phyloP scores from a whole-genome alignment of 1,140 invertebrate species.

The Heterodera schachtii region DNA sequence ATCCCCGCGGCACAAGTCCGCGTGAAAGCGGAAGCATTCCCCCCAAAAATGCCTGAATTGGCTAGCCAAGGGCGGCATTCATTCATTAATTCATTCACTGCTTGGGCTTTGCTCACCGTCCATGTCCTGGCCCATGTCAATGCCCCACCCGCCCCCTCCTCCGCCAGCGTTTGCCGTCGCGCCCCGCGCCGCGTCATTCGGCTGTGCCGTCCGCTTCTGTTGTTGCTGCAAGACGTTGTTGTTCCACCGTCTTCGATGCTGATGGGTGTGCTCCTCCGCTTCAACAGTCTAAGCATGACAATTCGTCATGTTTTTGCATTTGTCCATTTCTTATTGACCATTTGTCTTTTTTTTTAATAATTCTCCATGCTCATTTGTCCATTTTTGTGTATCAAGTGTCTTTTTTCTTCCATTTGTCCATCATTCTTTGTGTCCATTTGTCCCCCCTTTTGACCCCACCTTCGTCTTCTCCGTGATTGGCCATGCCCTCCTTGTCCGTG shows the following conservation, averaged over 20 bases:
- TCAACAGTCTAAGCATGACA: neutral
- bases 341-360: too few species aligned
- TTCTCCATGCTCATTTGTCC: too few species aligned
- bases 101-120: neutral
- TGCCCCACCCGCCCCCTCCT: neutral
- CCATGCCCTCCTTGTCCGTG: conserved; percentile 9
- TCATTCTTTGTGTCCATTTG: neutral
- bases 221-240: neutral
- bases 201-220: neutral
- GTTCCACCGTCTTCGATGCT: neutral
- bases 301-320: neutral
- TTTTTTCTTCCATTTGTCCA: neutral
- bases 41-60: too few species aligned
- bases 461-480: neutral
- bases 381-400: neutral
- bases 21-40: too few species aligned
- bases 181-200: neutral
- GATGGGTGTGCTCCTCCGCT: neutral
- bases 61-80: too few species aligned
- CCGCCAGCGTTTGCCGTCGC: neutral
- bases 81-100: too few species aligned
- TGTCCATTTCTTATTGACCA: too few species aligned
- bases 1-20: too few species aligned
- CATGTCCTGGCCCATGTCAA: neutral
- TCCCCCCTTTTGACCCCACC: neutral